Evolutionary conservation across 2,113 vertebrate species (phyloP).

Genomic region (Alethe diademata): DNA sequence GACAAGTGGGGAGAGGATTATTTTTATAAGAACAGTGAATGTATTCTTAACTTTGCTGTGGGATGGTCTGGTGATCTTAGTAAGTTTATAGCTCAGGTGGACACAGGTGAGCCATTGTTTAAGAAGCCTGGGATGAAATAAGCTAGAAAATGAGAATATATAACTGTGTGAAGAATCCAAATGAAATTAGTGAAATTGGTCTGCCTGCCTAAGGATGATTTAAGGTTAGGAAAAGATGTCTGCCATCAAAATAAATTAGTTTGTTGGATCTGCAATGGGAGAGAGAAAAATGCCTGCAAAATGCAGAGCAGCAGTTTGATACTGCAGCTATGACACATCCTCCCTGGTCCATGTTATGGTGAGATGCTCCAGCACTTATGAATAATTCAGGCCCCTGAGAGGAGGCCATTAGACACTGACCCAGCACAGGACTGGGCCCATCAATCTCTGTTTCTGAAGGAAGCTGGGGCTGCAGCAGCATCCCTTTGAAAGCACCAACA

Average conservation of each 20-base stretch:
- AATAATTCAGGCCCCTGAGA: slow-evolving; percentile 72
- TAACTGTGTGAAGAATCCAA: not conserved
- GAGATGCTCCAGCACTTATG: slow-evolving; percentile 56
- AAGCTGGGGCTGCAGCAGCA: slow-evolving; percentile 24
- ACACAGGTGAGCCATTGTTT: not conserved
- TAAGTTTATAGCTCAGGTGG: not conserved
- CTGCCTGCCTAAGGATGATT: not conserved
- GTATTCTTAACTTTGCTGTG: not conserved
- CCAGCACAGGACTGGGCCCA: slow-evolving; percentile 53
- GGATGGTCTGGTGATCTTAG: not conserved
- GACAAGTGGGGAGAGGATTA: not conserved
- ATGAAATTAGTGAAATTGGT: not conserved
- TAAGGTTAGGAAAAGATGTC: not conserved
- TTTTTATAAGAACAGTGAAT: not conserved
- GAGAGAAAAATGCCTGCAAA: not conserved
- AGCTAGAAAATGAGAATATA: not conserved
- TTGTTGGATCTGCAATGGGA: not conserved
- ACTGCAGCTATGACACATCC: not conserved
- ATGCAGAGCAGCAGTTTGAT: not conserved
- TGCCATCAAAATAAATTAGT: not conserved
- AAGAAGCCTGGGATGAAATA: not conserved
- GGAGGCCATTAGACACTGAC: slow-evolving; percentile 66
- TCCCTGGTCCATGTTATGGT: not conserved
- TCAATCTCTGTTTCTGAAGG: slow-evolving; percentile 70
- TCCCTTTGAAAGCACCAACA: slow-evolving; percentile 25